Evolutionary conservation across 2,113 vertebrate genomes (phyloP).

Genomic region (Chitala chitala): DNA sequence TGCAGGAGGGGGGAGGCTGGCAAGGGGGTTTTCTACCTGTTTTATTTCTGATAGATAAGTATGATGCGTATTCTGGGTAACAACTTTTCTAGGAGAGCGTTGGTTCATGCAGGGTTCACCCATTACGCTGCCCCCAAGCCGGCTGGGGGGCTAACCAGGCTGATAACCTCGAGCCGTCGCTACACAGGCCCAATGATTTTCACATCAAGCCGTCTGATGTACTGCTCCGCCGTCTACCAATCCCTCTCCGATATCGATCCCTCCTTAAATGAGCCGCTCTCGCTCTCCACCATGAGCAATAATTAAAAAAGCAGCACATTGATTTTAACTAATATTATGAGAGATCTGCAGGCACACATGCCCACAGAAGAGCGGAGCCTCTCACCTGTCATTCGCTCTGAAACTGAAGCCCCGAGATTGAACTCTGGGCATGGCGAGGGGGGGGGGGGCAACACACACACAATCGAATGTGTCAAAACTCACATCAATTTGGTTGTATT

Average conservation of each 20-base stretch:
- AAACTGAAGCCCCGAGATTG: conserved; percentile 65
- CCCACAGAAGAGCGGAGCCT: conserved; percentile 84
- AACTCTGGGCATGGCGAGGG: conserved; percentile 53
- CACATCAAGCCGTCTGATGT: conserved; percentile 98
- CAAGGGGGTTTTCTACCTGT: conserved; percentile 41
- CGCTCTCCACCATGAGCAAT: conserved; percentile 99
- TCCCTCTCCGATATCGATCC: conserved; percentile 96
- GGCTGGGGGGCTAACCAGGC: conserved; percentile 96
- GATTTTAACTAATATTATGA: conserved; percentile 99
- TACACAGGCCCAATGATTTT: conserved; percentile 99
- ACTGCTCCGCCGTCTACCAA: conserved; percentile 92
- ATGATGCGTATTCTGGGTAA: conserved; percentile 67
- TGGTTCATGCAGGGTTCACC: conserved; percentile 86
- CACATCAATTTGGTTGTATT: conserved; percentile 66
- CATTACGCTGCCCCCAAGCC: conserved; percentile 90
- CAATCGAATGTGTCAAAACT: conserved; percentile 69
- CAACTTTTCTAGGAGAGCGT: conserved; percentile 71
- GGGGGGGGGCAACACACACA: conserved; percentile 59
- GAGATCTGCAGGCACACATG: conserved; percentile 98
- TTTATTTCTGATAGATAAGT: conserved; percentile 63
- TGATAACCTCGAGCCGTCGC: conserved; percentile 83
- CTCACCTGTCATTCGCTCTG: conserved; percentile 67
- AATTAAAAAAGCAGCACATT: conserved; percentile 99
- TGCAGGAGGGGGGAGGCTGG: neutral
- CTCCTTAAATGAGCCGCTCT: conserved; percentile 97